Percentiles rank a stretch among this genome's conserved stretches.
phyloP scores from a whole-genome alignment of 92 coral and sea anemone genomes.

The Porites divaricata region DNA sequence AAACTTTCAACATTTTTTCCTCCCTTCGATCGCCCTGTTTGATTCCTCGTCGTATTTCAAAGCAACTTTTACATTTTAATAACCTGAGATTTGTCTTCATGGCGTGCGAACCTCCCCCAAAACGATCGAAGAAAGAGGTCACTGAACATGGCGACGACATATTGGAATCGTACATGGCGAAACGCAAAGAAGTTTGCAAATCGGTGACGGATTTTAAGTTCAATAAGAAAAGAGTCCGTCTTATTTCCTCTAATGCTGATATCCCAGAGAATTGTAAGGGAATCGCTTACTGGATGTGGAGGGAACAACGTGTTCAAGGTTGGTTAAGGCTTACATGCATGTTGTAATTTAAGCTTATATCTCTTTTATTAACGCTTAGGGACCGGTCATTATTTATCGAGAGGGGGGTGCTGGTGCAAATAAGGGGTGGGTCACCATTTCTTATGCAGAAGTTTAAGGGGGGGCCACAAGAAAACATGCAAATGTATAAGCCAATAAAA shows the following conservation, averaged over 20 bases:
- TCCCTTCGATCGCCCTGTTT: not conserved
- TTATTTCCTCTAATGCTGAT: slow-evolving; percentile 47
- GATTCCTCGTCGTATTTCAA: not conserved
- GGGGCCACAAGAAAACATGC: too few species aligned
- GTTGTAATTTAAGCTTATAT: too few species aligned
- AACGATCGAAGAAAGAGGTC: slow-evolving; percentile 34
- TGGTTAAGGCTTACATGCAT: not conserved
- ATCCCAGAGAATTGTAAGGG: slow-evolving; percentile 56
- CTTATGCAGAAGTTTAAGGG: too few species aligned
- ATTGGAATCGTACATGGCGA: slow-evolving; percentile 44
- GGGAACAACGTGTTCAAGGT: slow-evolving; percentile 86
- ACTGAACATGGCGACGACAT: slow-evolving; percentile 14
- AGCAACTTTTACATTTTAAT: not conserved
- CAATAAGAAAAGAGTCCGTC: slow-evolving; percentile 78
- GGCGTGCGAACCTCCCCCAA: slow-evolving; percentile 54
- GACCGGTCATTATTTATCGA: too few species aligned
- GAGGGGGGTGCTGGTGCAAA: too few species aligned
- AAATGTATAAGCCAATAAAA: too few species aligned
- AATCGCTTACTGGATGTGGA: slow-evolving; percentile 87
- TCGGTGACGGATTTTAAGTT: slow-evolving; percentile 68
- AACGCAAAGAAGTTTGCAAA: slow-evolving; percentile 51
- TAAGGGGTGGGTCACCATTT: too few species aligned
- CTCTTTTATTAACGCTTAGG: too few species aligned
- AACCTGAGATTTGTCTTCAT: slow-evolving; percentile 10
- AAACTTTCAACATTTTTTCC: not conserved